Base-by-base conservation (phyloP, 1,140 invertebrate species). In the Hyles vespertilio region DNA sequence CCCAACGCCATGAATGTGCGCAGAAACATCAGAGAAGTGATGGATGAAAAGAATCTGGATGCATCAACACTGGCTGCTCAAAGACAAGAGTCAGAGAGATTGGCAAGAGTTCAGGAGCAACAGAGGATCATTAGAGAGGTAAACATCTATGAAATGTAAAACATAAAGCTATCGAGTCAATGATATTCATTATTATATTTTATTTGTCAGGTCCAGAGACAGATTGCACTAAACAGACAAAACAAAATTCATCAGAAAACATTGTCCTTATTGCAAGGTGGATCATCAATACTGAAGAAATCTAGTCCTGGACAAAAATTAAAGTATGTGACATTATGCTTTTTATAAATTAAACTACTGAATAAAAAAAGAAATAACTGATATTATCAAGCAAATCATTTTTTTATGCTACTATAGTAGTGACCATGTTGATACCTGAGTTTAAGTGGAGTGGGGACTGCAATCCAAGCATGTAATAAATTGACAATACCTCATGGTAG, bases 1-100 rank as follows among this genome's bases (percentile, higher is more conserved):
- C 90, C 91, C 56, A 94, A 92, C 76, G 89, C 92, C 56, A 82
- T 93, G 22, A 95, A 95, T 78, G 91, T 96, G 69, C 90, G 96
- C 12, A 91, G 95, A 58, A 97, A 97, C 72, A 97, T 96, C 67
- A 92, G 97, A 46, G 96, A 98, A 87, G 97, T 98, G 1, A 95
- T 98, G 92, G 94, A 96, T 75, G 96, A 98, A 72, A 95, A 95
- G 55, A 95, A 98, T 74, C 84, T 99, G 50, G 97, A 98, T 78
- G 95, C 96, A 66, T 95, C 95, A 6, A 98, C 97, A 5, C 78
- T 98, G n/a, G 94, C 94, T 32, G 98, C 98, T 3, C 97, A 98
- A 81, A 91, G 96, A 40, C 96, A 98, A 79, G 98, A 99, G 88
- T 94, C 95, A 69, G 97, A 98, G 78, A 91, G 98, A 78, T 88